Evolutionary conservation across 1,140 invertebrate species (phyloP).

Genomic region (Vanessa tameamea): DNA sequence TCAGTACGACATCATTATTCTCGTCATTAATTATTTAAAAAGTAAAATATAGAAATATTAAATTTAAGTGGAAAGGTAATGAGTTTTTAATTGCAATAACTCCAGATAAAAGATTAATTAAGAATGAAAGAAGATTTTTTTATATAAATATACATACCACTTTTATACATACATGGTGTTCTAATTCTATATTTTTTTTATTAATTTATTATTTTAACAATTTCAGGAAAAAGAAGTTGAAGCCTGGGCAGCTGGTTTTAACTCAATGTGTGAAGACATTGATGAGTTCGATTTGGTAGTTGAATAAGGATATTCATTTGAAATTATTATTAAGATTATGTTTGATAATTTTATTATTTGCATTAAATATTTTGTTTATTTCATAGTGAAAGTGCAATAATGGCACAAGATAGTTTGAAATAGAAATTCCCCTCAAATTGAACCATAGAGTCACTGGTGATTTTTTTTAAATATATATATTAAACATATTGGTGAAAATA

Average conservation of each 20-base stretch:
- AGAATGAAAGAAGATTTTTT: too few species aligned
- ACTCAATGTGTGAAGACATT: slow-evolving; percentile 75
- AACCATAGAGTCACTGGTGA: not conserved
- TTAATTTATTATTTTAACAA: slow-evolving; percentile 23
- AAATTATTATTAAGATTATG: slow-evolving; percentile 13
- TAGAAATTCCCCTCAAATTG: too few species aligned
- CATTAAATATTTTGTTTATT: slow-evolving; percentile 5
- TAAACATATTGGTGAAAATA: too few species aligned
- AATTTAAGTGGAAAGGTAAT: too few species aligned
- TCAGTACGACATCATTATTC: too few species aligned
- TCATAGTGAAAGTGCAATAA: slow-evolving; percentile 14
- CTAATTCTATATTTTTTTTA: not conserved
- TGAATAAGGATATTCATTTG: slow-evolving; percentile 46
- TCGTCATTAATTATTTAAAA: too few species aligned
- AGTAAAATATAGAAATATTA: too few species aligned
- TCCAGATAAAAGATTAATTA: too few species aligned
- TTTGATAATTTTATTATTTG: slow-evolving; percentile 12
- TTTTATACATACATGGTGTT: not conserved
- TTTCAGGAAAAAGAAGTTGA: slow-evolving; percentile 71
- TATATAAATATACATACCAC: too few species aligned
- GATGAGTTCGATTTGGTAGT: slow-evolving; percentile 67
- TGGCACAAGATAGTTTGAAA: not conserved
- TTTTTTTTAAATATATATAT: too few species aligned
- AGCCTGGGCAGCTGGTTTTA: slow-evolving; percentile 72
- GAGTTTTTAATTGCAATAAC: too few species aligned